Percentiles rank a stretch among this genome's conserved stretches.
Conservation (phyloP, 2,888 invertebrate species). For the Trichopoda pennipes region DNA sequence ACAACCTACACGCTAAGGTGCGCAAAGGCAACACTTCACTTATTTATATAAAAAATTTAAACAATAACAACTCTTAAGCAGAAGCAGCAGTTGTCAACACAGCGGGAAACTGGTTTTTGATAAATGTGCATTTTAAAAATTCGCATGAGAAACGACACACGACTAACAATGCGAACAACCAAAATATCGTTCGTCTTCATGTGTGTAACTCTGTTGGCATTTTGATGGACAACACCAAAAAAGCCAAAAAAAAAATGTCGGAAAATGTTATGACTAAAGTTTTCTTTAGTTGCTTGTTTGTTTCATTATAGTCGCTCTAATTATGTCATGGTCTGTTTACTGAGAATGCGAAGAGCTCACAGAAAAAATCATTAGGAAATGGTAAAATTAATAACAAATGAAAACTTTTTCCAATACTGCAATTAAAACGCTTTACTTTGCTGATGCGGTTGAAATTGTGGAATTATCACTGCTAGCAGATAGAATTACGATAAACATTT, state of each 20-base stretch:
- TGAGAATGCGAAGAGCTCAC: not conserved
- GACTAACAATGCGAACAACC: not conserved
- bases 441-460: too few species aligned
- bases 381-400: too few species aligned
- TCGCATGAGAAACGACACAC: slow-evolving; percentile 24
- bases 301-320: slow-evolving; percentile 20
- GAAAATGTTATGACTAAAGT: slow-evolving; percentile 5
- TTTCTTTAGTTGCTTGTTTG: not conserved
- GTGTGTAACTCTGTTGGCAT: slow-evolving; percentile 11
- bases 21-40: slow-evolving; percentile 47
- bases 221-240: slow-evolving; percentile 12
- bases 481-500: too few species aligned
- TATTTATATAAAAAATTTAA: slow-evolving; percentile 39
- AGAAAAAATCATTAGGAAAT: not conserved
- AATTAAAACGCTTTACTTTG: too few species aligned
- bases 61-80: slow-evolving; percentile 40
- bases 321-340: slow-evolving; percentile 9
- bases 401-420: too few species aligned
- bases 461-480: too few species aligned
- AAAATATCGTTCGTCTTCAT: slow-evolving; percentile 2
- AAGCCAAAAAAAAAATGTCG: too few species aligned
- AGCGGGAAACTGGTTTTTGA: slow-evolving; percentile 70
- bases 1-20: slow-evolving; percentile 25
- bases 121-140: slow-evolving; percentile 68
- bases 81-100: slow-evolving; percentile 68